A percentile compares a stretch with the other conserved stretches of the same genome.
phyloP scores from a whole-genome alignment of 2,888 invertebrate species.

The Troides oblongomaculatus region DNA sequence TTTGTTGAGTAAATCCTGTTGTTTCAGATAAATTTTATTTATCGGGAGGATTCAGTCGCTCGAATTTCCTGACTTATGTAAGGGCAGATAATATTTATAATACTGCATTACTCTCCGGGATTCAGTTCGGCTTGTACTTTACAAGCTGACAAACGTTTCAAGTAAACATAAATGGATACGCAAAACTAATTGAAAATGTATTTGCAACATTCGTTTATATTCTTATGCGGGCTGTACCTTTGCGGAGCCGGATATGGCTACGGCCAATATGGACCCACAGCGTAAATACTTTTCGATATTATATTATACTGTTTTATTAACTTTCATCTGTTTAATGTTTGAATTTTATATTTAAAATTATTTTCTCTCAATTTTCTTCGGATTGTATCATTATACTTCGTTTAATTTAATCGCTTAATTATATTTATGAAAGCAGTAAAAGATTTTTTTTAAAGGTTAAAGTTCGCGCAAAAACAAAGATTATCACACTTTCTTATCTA shows the following conservation, averaged over 20 bases:
- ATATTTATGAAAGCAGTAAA: neutral
- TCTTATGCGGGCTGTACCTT: constrained; percentile 49
- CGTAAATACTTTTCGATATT: constrained; percentile 33
- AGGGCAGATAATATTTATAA: constrained; percentile 47
- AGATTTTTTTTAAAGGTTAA: constrained; percentile 1
- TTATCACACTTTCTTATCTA: neutral
- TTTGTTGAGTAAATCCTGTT: constrained; percentile 36
- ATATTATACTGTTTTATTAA: neutral
- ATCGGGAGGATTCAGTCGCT: constrained; percentile 51
- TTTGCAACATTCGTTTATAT: constrained; percentile 50
- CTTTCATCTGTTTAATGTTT: neutral
- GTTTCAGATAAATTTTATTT: constrained; percentile 40
- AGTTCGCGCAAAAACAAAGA: neutral
- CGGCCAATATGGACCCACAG: constrained; percentile 35
- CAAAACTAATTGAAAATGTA: constrained; percentile 44
- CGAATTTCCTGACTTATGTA: constrained; percentile 55
- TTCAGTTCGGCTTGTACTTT: constrained; percentile 57
- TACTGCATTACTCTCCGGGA: constrained; percentile 41
- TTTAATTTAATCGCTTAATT: neutral
- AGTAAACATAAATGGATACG: constrained; percentile 42
- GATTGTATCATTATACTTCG: neutral
- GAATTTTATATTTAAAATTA: neutral
- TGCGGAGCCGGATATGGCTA: constrained; percentile 56
- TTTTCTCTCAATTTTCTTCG: neutral
- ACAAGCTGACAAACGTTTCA: constrained; percentile 47